Evolutionary conservation across 2,888 invertebrate species (phyloP).

Genomic region (Caenorhabditis doughertyi): DNA sequence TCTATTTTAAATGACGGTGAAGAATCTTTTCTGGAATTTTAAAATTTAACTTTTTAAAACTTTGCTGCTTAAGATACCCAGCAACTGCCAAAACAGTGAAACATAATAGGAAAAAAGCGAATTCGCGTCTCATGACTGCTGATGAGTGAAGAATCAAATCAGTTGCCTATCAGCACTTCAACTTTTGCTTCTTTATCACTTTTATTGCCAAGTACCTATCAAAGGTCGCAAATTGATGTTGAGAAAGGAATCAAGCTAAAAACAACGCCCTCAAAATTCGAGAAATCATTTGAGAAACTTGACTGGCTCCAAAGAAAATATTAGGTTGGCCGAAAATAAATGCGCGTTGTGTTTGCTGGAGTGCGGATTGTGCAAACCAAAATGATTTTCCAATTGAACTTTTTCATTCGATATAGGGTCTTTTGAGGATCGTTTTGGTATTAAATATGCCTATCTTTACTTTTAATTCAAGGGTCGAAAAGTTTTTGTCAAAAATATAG

Average conservation of each 20-base stretch:
- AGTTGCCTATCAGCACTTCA: conserved; percentile 44
- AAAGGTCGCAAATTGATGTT: conserved; percentile 34
- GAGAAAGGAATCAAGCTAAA: conserved; percentile 14
- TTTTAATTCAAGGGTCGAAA: too few relatives aligned
- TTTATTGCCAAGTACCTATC: conserved; percentile 3
- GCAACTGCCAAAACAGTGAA: conserved; percentile 1
- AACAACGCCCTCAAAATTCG: background rate
- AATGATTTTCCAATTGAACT: too few relatives aligned
- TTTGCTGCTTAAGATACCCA: conserved; percentile 19
- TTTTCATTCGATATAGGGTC: too few relatives aligned
- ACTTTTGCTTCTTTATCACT: conserved; percentile 10
- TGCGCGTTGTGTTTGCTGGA: too few relatives aligned
- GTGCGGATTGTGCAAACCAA: too few relatives aligned
- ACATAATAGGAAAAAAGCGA: conserved; percentile 1
- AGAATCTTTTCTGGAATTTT: conserved; percentile 44
- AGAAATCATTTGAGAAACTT: too few relatives aligned
- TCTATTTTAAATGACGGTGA: conserved; percentile 61
- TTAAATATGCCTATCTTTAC: too few relatives aligned
- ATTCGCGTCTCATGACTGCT: conserved; percentile 47
- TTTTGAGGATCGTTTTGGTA: too few relatives aligned
- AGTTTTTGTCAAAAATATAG: too few relatives aligned
- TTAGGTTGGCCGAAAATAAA: too few relatives aligned
- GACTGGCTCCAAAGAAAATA: too few relatives aligned
- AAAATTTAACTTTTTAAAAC: background rate
- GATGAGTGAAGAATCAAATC: conserved; percentile 37